A percentile compares a stretch with the other conserved stretches of the same genome.
These are phyloP conservation scores for Latrodectus hesperus DNA, from an alignment of 2,888 invertebrate genomes.

Conservation along the genomic window DNA sequence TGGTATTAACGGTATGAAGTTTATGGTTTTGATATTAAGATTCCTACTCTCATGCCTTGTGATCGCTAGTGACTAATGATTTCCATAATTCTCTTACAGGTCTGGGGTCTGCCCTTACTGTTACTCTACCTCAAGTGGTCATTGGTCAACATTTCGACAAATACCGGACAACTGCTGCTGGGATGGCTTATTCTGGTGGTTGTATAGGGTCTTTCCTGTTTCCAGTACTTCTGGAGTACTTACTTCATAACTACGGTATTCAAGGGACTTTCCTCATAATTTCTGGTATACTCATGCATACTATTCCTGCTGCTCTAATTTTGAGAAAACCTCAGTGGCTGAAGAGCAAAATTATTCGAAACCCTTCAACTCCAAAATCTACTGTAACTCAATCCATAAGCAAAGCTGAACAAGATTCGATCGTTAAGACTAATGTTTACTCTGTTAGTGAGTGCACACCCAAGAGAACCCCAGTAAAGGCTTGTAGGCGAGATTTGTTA, in stretches of 20 bases:
- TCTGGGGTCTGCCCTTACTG: conserved; percentile 31
- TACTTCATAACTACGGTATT: conserved; percentile 54
- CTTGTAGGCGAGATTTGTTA: background rate
- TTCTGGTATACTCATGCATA: conserved; percentile 64
- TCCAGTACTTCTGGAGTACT: conserved; percentile 58
- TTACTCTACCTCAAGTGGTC: conserved; percentile 31
- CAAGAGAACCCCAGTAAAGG: background rate
- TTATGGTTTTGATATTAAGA: background rate
- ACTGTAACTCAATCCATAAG: too few relatives aligned
- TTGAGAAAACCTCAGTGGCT: conserved; percentile 39
- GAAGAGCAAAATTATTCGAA: background rate
- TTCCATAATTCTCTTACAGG: conserved; percentile 20
- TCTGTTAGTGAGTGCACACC: background rate
- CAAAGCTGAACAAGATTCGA: background rate
- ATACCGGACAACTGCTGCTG: conserved; percentile 66
- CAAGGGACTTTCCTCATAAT: conserved; percentile 66
- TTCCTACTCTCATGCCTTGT: background rate
- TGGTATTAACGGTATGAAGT: conserved; percentile 42
- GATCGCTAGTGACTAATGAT: background rate
- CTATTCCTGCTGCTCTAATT: conserved; percentile 38
- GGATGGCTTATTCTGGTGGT: conserved; percentile 70
- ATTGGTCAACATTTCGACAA: conserved; percentile 70
- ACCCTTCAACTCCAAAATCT: background rate
- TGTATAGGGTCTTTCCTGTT: conserved; percentile 70
- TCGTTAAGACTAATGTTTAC: background rate